These are phyloP conservation scores for Hedya salicella DNA, from an alignment of 2,888 invertebrate genomes.

Conservation along the genomic window DNA sequence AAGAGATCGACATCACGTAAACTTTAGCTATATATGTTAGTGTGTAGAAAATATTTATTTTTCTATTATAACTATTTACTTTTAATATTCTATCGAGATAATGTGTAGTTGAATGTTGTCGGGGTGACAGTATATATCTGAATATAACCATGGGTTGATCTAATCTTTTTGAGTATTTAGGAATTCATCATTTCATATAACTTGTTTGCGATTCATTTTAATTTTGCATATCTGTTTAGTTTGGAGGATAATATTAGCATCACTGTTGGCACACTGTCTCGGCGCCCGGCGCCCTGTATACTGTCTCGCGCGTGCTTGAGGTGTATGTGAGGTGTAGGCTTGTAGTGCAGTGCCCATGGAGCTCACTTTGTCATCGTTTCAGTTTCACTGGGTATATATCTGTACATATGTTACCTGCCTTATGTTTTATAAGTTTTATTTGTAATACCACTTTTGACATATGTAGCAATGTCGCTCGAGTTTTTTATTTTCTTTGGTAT, in stretches of 20 bases:
- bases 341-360: constrained; percentile 59
- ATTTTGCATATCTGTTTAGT: constrained; percentile 60
- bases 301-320: constrained; percentile 41
- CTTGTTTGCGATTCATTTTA: constrained; percentile 68
- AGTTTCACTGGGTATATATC: constrained; percentile 81
- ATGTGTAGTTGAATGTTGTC: constrained; percentile 83
- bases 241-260: constrained; percentile 46
- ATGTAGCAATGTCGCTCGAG: constrained; percentile 84
- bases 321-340: constrained; percentile 41
- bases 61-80: constrained; percentile 79
- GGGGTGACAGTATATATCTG: constrained; percentile 76
- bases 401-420: constrained; percentile 84
- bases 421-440: constrained; percentile 83
- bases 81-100: constrained; percentile 84
- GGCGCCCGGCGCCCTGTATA: constrained; percentile 26
- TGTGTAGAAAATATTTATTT: constrained; percentile 85
- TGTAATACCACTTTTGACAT: constrained; percentile 86
- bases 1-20: constrained; percentile 81
- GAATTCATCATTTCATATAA: constrained; percentile 68
- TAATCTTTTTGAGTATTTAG: constrained; percentile 63
- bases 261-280: constrained; percentile 44
- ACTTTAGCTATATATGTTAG: constrained; percentile 83
- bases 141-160: constrained; percentile 61
- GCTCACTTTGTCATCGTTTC: constrained; percentile 81
- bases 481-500: constrained; percentile 72